Evolutionary conservation across 2,888 invertebrate species (phyloP).

Genomic region (Campoplex capitator): DNA sequence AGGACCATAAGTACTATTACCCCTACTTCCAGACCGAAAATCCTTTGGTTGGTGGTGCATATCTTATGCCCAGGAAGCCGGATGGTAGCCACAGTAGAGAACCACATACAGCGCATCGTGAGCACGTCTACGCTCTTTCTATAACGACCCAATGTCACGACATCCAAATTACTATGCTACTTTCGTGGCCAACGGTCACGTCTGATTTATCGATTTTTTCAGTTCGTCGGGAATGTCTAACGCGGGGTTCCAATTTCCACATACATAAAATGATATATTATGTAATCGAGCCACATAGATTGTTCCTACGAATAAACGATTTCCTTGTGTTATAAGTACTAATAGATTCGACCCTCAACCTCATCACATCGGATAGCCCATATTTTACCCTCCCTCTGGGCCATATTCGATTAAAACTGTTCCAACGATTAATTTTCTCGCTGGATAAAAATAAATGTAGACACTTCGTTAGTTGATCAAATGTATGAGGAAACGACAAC

Average conservation of each 20-base stretch:
- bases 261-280: not conserved
- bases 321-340: constrained; percentile 27
- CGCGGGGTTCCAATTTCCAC: not conserved
- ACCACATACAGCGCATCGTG: not conserved
- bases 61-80: constrained; percentile 45
- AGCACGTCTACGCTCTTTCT: constrained; percentile 66
- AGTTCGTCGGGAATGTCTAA: constrained; percentile 40
- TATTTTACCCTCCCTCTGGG: not conserved
- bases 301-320: constrained; percentile 43
- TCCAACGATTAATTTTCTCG: not conserved
- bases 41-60: constrained; percentile 47
- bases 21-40: not conserved
- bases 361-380: not conserved
- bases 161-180: constrained; percentile 80
- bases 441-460: not conserved
- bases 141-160: constrained; percentile 81
- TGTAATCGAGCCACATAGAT: constrained; percentile 23
- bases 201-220: constrained; percentile 75
- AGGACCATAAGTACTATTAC: constrained; percentile 69
- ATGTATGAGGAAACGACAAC: no score
- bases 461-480: not conserved
- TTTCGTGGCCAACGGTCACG: constrained; percentile 74
- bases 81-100: constrained; percentile 33
- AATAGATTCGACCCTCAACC: constrained; percentile 39
- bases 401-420: not conserved